Percentiles rank a stretch among this genome's conserved stretches.
Evolutionary conservation across 2,888 invertebrate species (phyloP).

Genomic region (Eumerus sabulonum): DNA sequence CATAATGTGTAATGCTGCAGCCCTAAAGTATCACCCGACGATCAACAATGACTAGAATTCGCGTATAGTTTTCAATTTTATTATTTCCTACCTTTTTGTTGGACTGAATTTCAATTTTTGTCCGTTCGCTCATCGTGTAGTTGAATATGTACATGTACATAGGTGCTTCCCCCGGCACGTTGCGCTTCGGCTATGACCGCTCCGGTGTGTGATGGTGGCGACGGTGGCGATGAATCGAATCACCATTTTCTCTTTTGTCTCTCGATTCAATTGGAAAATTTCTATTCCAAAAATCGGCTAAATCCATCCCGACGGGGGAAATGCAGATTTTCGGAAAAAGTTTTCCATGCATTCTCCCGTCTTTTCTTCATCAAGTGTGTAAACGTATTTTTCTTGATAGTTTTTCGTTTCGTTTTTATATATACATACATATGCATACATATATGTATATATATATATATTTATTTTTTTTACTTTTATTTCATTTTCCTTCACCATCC

Average conservation of each 20-base stretch:
- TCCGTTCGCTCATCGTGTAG: constrained; percentile 43
- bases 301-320: background rate
- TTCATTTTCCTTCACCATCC: constrained; percentile 8
- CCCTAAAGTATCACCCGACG: constrained; percentile 15
- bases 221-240: constrained; percentile 49
- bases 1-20: constrained; percentile 32
- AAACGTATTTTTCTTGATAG: background rate
- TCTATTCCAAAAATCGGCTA: constrained; percentile 24
- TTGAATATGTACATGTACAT: constrained; percentile 45
- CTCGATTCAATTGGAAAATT: constrained; percentile 41
- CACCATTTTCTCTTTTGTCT: constrained; percentile 69
- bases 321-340: background rate
- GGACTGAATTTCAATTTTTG: constrained; percentile 51
- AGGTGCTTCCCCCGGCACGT: constrained; percentile 38
- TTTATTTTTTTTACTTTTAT: no score
- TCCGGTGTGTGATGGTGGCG: constrained; percentile 14
- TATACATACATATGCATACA: no score
- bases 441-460: no score
- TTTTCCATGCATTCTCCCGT: constrained; percentile 14
- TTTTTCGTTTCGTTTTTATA: no score
- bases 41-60: constrained; percentile 60
- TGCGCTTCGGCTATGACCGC: constrained; percentile 14
- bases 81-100: constrained; percentile 43
- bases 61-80: constrained; percentile 23
- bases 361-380: background rate